Percentiles rank a stretch among this genome's conserved stretches.
phyloP scores from a whole-genome alignment of 2,797 vertebrate species.

The Mormyrus hasselquistii region DNA sequence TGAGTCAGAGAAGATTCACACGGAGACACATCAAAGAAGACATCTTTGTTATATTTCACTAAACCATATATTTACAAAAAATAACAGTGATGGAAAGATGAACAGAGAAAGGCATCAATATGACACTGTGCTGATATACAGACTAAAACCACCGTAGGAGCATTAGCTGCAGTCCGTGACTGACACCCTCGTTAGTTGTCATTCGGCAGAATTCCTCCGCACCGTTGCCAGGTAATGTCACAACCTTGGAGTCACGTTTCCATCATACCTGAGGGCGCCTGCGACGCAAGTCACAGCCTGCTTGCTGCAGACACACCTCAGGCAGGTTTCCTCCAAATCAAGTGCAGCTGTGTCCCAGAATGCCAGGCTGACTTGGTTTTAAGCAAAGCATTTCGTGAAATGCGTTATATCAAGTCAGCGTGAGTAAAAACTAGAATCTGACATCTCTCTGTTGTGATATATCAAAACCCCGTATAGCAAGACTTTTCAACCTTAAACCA shows the following conservation, averaged over 20 bases:
- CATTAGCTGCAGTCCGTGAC: neutral
- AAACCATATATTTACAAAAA: neutral
- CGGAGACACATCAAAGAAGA: neutral
- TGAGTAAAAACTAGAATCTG: neutral
- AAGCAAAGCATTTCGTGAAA: neutral
- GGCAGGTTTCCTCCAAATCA: neutral
- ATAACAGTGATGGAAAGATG: neutral
- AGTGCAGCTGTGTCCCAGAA: neutral
- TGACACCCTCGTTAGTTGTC: neutral
- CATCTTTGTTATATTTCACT: neutral
- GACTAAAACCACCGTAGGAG: neutral
- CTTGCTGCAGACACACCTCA: neutral
- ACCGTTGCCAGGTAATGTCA: constrained; percentile 1
- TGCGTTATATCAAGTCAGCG: neutral
- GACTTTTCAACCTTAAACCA: neutral
- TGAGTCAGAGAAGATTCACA: neutral
- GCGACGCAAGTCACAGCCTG: neutral
- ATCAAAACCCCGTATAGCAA: neutral
- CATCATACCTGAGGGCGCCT: neutral
- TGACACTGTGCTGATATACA: neutral
- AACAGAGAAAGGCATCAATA: neutral
- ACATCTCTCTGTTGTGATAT: neutral
- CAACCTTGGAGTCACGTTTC: neutral
- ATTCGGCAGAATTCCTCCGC: neutral
- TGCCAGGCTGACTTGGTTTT: neutral